A percentile compares a stretch with the other conserved stretches of the same genome.
Evolutionary conservation across 1,140 invertebrate genomes (phyloP).

Genomic region (Ptiloglossa arizonensis): DNA sequence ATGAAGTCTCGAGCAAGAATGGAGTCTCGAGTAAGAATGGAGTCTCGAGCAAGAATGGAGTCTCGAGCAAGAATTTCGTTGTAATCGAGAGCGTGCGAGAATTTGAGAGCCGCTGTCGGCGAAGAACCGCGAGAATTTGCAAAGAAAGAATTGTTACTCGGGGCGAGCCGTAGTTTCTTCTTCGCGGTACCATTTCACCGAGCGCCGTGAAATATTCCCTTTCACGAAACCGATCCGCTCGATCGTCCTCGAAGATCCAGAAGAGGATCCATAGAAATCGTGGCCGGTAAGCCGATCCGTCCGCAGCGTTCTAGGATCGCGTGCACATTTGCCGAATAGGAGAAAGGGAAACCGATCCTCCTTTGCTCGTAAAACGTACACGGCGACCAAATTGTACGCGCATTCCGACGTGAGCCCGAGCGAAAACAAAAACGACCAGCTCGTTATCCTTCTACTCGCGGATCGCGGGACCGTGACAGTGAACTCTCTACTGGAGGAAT

Average conservation of each 20-base stretch:
- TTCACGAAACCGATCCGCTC: conserved; percentile 27
- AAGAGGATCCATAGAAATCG: conserved; percentile 40
- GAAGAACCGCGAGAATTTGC: neutral
- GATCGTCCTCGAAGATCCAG: neutral
- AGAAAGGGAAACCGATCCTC: conserved; percentile 63
- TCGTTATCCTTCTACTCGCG: conserved; percentile 48
- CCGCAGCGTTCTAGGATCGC: conserved; percentile 1
- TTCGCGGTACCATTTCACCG: conserved; percentile 13
- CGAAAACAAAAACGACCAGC: conserved; percentile 61
- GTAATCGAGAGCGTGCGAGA: neutral
- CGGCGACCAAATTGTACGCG: conserved; percentile 28
- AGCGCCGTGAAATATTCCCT: conserved; percentile 2
- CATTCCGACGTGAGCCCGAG: conserved; percentile 26
- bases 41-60: no score
- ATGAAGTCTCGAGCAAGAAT: no score
- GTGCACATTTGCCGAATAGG: conserved; percentile 14
- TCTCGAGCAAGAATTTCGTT: no score
- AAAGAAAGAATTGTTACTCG: neutral
- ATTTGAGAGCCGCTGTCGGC: neutral
- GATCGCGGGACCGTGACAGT: conserved; percentile 60
- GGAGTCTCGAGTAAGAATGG: no score
- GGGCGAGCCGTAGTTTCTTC: neutral
- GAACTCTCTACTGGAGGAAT: conserved; percentile 65
- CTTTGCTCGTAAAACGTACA: conserved; percentile 19
- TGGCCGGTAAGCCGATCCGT: conserved; percentile 36